A percentile compares a stretch with the other conserved stretches of the same genome.
These are phyloP conservation scores for Lepus timidus DNA, from an alignment of 2,113 vertebrate species.

Conservation along the genomic window DNA sequence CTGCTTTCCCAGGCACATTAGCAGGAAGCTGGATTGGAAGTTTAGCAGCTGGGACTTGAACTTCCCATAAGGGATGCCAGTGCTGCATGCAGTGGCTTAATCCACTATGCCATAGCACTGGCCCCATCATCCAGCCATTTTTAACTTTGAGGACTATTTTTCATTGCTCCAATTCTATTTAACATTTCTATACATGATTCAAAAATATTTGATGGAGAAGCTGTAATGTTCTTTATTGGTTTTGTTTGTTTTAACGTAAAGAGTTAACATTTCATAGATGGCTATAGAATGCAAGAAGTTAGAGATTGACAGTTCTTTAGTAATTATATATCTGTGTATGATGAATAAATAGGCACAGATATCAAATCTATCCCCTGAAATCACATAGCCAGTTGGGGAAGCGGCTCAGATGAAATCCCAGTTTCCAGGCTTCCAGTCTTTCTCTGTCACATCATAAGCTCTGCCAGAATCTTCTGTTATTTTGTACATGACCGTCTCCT, in stretches of 20 bases:
- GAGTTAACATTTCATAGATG: neutral
- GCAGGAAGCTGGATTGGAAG: no score
- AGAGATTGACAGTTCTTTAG: neutral
- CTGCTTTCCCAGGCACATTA: no score
- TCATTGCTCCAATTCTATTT: neutral
- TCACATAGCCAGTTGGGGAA: no score
- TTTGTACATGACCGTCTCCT: neutral
- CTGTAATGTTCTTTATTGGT: neutral
- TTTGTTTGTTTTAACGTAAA: neutral
- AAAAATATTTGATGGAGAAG: neutral
- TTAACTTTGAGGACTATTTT: neutral
- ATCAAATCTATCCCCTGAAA: neutral
- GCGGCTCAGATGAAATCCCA: neutral
- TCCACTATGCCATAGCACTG: no score
- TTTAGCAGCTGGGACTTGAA: no score
- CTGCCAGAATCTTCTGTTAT: neutral
- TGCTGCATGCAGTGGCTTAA: no score
- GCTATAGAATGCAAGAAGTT: neutral
- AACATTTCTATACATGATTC: neutral
- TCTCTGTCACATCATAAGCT: neutral
- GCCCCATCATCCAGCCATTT: neutral
- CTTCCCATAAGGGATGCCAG: no score
- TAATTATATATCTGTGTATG: neutral
- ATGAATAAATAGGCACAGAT: neutral
- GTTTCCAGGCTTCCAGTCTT: neutral